Base-by-base conservation (phyloP, 2,113 vertebrate genomes). In the Ceyx melanurus region DNA sequence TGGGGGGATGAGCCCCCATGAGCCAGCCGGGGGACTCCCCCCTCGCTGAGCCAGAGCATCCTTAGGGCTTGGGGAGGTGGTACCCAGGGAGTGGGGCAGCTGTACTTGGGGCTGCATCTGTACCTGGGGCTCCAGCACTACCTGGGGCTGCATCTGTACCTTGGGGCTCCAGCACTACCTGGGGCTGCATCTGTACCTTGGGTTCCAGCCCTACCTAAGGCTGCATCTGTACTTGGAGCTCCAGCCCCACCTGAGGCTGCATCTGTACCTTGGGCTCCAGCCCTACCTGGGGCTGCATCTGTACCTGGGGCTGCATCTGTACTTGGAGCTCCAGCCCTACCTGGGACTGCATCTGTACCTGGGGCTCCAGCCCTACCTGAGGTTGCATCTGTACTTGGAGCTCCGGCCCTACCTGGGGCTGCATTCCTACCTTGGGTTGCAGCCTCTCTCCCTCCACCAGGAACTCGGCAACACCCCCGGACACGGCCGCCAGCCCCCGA, bases 391-490 rank as follows among this genome's bases (percentile, higher is more conserved):
- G 13, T 51, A 9, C 50, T 23, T 15, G 14, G 50, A 23, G 23
- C 15, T 26, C 13, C 13, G 9, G 25, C 23, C 23, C 13, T 26
- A 15, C 50, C 25, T 26, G 14, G 50, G 25, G 13, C 15, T 26
- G 25, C 7, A 26, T 13, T 8, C 19, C 10, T 97, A 99, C 99
- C 98, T 99, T 99, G 43, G 98, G 98, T 86, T 99, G 99, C 84
- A 99, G 97, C 92, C 99, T 96, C 95, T 99, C 98, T 2, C 98
- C 98, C 11, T 99, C 98, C 0, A 22, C 70, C 96, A 99, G 96
- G 90, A 99, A 99, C 96, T 99, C 99, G 1, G 99, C 98, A 3
- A 88, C 97, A 73, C 99, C 99, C 97, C 98, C 98, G 95, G 99
- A 98, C 78, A 99, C 98, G 0, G 97, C 92, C 1, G 99, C 98